A percentile compares a stretch with the other conserved stretches of the same genome.
phyloP scores from a whole-genome alignment of 1,140 invertebrate genomes.

The Sycophila sp. region DNA sequence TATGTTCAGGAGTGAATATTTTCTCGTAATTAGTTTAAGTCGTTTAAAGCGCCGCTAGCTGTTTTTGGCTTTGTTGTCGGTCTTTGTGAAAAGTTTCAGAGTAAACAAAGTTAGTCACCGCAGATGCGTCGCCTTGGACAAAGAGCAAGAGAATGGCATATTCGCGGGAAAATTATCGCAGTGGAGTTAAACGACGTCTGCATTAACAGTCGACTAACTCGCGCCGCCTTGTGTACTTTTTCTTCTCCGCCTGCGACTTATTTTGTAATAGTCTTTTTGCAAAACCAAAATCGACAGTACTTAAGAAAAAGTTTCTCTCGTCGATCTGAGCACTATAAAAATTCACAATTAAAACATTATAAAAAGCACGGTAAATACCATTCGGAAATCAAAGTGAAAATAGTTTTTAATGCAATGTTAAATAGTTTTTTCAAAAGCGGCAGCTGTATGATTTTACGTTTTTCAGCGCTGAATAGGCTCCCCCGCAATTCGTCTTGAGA shows the following conservation, averaged over 20 bases:
- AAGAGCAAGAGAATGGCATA: conserved; percentile 23
- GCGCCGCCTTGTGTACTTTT: background rate
- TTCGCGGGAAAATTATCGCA: conserved; percentile 23
- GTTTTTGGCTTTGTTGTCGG: background rate
- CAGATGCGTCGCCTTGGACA: background rate
- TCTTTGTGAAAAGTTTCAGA: background rate
- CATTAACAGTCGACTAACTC: conserved; percentile 23
- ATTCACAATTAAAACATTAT: too few species aligned
- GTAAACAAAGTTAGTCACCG: background rate
- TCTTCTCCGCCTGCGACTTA: background rate
- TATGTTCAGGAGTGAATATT: too few species aligned
- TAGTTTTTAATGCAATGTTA: too few species aligned
- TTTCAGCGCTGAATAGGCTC: too few species aligned
- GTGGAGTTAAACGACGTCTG: conserved; percentile 28
- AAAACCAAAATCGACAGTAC: background rate
- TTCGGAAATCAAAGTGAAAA: too few species aligned
- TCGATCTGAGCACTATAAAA: too few species aligned
- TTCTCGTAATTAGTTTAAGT: background rate
- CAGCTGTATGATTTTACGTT: too few species aligned
- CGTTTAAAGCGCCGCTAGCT: background rate
- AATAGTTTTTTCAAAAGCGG: too few species aligned
- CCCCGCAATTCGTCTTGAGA: too few species aligned
- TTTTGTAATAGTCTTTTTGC: background rate
- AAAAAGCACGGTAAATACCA: too few species aligned
- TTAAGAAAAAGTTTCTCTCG: too few species aligned